Percentiles rank a stretch among this genome's conserved stretches.
Conservation (phyloP, 2,113 vertebrate species). For the Vanacampus margaritifer region DNA sequence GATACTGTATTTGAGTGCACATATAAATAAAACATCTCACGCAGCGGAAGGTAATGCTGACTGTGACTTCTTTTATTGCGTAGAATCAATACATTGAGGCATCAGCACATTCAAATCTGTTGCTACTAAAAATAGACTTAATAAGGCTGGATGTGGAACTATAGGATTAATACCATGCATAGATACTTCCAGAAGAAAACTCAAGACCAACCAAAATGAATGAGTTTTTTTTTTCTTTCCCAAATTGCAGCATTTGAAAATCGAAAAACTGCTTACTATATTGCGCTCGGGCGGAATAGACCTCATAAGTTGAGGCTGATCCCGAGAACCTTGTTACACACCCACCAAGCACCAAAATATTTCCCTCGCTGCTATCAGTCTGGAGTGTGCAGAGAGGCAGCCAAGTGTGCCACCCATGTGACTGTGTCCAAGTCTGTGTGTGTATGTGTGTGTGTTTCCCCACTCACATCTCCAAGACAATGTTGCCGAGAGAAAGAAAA, state of each 20-base stretch:
- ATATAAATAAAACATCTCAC: background rate
- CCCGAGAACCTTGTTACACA: constrained; percentile 18
- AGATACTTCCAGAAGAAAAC: too few relatives aligned
- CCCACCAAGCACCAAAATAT: constrained; percentile 32
- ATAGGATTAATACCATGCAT: background rate
- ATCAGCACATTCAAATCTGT: constrained; percentile 19
- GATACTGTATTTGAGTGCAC: background rate
- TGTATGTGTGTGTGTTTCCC: too few relatives aligned
- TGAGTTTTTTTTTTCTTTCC: too few relatives aligned
- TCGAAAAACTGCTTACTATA: too few relatives aligned
- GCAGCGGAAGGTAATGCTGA: constrained; percentile 9
- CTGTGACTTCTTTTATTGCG: background rate
- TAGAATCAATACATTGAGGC: constrained; percentile 24
- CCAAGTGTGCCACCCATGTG: constrained; percentile 19
- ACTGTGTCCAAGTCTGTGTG: constrained; percentile 3
- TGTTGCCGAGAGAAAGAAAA: background rate
- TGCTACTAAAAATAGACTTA: constrained; percentile 17
- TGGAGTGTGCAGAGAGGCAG: background rate
- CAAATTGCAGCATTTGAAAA: too few relatives aligned
- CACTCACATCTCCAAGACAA: background rate
- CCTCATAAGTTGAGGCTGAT: constrained; percentile 13
- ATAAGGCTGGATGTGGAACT: constrained; percentile 15
- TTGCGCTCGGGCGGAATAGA: background rate
- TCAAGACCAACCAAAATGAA: too few relatives aligned
- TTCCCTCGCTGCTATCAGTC: constrained; percentile 15